Evolutionary conservation across 2,888 invertebrate species (phyloP), one percentile per base, ranked within the genome.

Genomic region (Drosophila anomalata): DNA sequence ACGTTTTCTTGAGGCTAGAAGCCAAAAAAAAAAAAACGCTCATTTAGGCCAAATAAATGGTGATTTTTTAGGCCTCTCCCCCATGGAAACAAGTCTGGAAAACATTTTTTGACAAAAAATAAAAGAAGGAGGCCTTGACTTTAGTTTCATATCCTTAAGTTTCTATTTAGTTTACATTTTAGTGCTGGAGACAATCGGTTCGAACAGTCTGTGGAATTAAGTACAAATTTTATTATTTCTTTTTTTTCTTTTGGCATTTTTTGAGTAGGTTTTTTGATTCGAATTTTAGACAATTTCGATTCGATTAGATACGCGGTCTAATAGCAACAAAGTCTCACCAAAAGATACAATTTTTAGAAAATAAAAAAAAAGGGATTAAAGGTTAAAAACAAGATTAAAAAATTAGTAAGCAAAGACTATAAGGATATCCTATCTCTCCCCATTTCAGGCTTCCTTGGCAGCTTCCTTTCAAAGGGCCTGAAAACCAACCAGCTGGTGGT

Each of bases 401-500:
- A 33, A 17, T 17, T 17, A 17, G n/a, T 14, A 6, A 36, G n/a
- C n/a, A n/a, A 3, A 29, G 29, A 29, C 33, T 4, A 12, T 1
- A 33, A 33, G 4, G 4, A 2, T 33, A 12, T 36, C 14, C 2
- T 36, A 11, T 14, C 5, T 29, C 2, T 20, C 20, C 17, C 17
- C 17, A 17, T 65, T 77, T 7, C 75, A 90, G 92, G 92, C 68
- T 91, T 91, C 76, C 88, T 92, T 53, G 91, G 92, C 56, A 91
- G 89, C 80, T 92, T 92, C 79, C 80, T 92, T 50, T 90, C 92
- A 36, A 92, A 92, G 75, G 90, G 90, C 57, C 71, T 96, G 58
- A 96, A 95, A 92, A 94, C 94, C 62, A 95, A 94, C 90, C 94
- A 94, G 90, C 91, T 95, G 85, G 94, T 95, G 92, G 94, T 95